Evolutionary conservation across 1,140 invertebrate genomes (phyloP), one percentile per base, ranked within the genome.

Genomic region (Drosophila serrata): DNA sequence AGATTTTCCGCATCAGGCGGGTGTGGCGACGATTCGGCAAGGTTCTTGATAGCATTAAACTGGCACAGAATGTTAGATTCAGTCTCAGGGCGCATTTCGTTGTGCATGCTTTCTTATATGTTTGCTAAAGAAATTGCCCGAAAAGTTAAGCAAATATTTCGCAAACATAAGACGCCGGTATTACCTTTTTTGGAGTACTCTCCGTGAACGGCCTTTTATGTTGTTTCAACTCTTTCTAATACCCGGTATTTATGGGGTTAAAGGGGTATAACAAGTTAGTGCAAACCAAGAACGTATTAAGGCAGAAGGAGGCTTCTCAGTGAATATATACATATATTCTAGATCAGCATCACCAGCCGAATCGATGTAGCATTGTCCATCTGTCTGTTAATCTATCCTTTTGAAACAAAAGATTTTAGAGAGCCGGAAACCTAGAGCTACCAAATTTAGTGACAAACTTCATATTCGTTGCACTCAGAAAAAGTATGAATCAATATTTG

Each of bases 1-100:
- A 53, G 51, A 37, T 53, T 42, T 67, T 65, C n/a, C 46, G 27
- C 65, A 42, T 33, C 29, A 53, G 35, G 35, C 29, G 17, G 24
- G 22, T 29, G 27, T 24, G 22, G n/a, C 33, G n/a, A 31, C 29
- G 22, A 42, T 42, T 24, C 40, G 19, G 15, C 39, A 68, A 63
- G 45, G 35, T 46, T 56, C 40, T 56, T 53, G 17, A 24, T 37
- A 55, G 31, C 37, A 4, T 31, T 19, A 27, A 69, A 67, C 19
- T 53, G 31, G 11, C 42, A 43, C 40, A 63, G 42, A 67, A 67
- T 64, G 13, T 31, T 22, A 15, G 19, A 27, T 39, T 40, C 9
- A 35, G 51, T n/a, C 29, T 6, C 17, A 42, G 53, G 29, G 37
- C 31, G 9, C 19, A 45, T 29, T 43, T 45, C 29, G 40, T 35